phyloP scores from a whole-genome alignment of 37 sponge, comb jelly and placozoan genomes.

The Mnemiopsis leidyi region DNA sequence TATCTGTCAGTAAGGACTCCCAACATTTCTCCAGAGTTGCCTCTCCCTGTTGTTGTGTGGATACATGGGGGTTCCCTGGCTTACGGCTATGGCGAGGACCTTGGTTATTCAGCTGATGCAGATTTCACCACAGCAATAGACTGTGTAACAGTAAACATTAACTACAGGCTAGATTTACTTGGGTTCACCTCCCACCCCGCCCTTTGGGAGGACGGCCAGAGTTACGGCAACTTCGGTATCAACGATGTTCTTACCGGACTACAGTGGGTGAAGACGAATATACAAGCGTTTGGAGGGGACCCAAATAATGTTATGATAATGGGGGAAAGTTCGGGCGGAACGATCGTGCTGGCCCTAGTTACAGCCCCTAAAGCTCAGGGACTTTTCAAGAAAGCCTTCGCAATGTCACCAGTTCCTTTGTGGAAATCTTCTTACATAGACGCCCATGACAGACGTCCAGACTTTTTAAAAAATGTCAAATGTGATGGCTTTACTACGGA shows the following conservation, averaged over 20 bases:
- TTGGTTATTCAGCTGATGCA: slow-evolving; percentile 35
- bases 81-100: neutral
- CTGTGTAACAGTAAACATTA: slow-evolving; percentile 20
- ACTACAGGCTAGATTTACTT: slow-evolving; percentile 48
- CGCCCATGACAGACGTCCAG: slow-evolving; percentile 1
- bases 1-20: slow-evolving; percentile 52
- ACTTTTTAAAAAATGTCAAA: neutral
- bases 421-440: neutral
- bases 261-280: slow-evolving; percentile 39
- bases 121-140: neutral
- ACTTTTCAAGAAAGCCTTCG: neutral
- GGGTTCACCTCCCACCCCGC: slow-evolving; percentile 6
- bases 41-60: slow-evolving; percentile 45
- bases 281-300: slow-evolving; percentile 10
- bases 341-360: slow-evolving; percentile 21
- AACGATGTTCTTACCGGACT: neutral
- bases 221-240: slow-evolving; percentile 52
- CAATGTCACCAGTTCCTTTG: neutral
- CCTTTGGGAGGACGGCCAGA: slow-evolving; percentile 30
- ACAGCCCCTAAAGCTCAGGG: slow-evolving; percentile 19
- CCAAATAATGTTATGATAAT: slow-evolving; percentile 20
- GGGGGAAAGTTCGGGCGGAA: slow-evolving; percentile 50
- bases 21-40: neutral
- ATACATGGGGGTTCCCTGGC: slow-evolving; percentile 6
- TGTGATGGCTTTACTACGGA: neutral